phyloP scores from a whole-genome alignment of 37 sponge, comb jelly and placozoan species.

The Hexactinellida sp. region DNA sequence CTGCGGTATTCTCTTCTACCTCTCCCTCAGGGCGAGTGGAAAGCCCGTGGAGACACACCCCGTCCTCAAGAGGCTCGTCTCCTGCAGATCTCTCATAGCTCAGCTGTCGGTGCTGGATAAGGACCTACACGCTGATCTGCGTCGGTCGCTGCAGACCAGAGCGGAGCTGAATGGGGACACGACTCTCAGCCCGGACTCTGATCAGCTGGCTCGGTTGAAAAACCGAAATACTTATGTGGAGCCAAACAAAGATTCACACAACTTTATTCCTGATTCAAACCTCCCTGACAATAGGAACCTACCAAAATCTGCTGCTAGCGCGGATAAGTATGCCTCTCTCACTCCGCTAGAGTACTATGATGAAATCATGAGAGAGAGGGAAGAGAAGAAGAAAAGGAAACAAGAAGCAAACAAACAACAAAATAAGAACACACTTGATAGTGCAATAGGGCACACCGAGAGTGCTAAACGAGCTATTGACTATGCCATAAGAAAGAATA shows the following conservation, averaged over 20 bases:
- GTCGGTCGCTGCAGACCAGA: neutral
- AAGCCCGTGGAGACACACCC: neutral
- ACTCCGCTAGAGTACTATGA: neutral
- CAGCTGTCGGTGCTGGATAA: neutral
- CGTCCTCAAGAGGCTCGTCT: neutral
- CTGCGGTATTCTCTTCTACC: slow-evolving; percentile 26
- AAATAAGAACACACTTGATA: neutral
- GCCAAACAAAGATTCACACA: neutral
- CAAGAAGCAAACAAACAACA: neutral
- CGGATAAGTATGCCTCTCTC: neutral
- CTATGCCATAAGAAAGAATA: slow-evolving; percentile 19
- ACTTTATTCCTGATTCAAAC: neutral
- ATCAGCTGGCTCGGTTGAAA: neutral
- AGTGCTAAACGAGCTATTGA: neutral
- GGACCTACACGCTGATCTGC: neutral
- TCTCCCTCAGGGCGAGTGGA: slow-evolving; percentile 20
- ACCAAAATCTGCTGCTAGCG: neutral
- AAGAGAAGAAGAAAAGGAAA: neutral
- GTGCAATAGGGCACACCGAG: neutral
- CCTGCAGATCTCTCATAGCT: neutral
- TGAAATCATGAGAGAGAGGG: neutral
- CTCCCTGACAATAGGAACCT: neutral
- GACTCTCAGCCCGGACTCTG: neutral
- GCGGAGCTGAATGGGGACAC: neutral
- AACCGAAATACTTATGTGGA: neutral